A percentile compares a stretch with the other conserved stretches of the same genome.
Evolutionary conservation across 2,888 invertebrate genomes (phyloP).

Genomic region (Torymus auratus): DNA sequence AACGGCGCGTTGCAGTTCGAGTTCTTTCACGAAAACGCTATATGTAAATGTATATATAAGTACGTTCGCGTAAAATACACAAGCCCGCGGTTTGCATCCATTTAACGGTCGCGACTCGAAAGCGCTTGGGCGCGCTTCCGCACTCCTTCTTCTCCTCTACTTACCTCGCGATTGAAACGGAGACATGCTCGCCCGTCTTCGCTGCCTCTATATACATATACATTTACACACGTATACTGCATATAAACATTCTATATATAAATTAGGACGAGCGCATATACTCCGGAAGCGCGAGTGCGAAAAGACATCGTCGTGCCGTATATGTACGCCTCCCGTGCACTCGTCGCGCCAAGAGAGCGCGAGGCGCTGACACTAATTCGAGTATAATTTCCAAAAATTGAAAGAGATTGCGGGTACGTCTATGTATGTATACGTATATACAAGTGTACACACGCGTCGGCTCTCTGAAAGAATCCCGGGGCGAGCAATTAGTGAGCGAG

Average conservation of each 20-base stretch:
- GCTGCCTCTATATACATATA: no score
- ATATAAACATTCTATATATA: neutral
- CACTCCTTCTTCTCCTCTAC: no score
- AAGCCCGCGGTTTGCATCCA: no score
- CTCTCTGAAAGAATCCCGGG: slow-evolving; percentile 1
- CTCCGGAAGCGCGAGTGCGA: slow-evolving; percentile 31
- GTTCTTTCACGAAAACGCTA: no score
- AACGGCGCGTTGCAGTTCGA: no score
- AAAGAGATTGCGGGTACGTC: neutral
- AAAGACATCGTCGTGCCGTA: neutral
- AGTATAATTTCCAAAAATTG: slow-evolving; percentile 49
- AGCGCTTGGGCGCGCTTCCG: no score
- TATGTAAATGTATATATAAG: no score
- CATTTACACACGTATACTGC: no score
- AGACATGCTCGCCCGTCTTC: neutral
- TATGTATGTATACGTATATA: no score
- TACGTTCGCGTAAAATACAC: no score
- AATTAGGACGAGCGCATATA: slow-evolving; percentile 29
- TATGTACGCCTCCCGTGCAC: neutral
- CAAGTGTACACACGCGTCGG: no score
- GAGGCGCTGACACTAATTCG: slow-evolving; percentile 52
- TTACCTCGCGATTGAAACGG: slow-evolving; percentile 19
- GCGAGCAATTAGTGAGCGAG: slow-evolving; percentile 64
- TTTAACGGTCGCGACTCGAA: no score
- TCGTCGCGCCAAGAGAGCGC: slow-evolving; percentile 18